Conservation (phyloP, 2,797 vertebrate genomes). For the Labeo calbasu region DNA sequence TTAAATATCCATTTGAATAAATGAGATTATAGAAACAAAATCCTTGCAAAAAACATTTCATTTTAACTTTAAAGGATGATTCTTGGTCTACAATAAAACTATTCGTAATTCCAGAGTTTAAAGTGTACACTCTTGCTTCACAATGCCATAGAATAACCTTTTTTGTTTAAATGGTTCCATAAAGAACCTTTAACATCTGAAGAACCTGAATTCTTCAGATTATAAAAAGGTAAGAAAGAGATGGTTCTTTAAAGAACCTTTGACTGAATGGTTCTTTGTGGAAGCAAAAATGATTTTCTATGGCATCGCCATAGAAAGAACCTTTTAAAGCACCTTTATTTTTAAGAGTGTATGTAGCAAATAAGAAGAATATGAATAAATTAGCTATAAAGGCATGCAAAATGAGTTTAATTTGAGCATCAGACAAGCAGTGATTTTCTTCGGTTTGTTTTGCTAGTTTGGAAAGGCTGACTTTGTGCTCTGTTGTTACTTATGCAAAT, state of each 20-base stretch:
- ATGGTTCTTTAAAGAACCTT: no score
- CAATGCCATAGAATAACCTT: no score
- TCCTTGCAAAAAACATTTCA: not conserved
- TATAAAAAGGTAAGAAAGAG: no score
- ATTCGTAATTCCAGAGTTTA: not conserved
- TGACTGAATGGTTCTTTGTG: no score
- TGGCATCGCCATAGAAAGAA: no score
- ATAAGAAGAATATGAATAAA: not conserved
- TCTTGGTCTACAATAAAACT: not conserved
- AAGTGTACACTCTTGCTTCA: not conserved
- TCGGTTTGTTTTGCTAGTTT: slow-evolving; percentile 2
- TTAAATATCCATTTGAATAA: not conserved
- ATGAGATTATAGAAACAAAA: not conserved
- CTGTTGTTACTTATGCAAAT: slow-evolving; percentile 22
- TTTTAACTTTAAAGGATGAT: not conserved
- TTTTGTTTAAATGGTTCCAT: no score
- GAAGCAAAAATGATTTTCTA: no score
- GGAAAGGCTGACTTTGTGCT: not conserved
- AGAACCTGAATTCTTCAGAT: no score
- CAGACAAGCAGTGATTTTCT: not conserved
- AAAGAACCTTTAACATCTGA: no score
- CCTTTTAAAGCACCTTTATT: no score
- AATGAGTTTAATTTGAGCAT: not conserved
- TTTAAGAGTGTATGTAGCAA: not conserved
- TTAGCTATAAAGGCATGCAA: not conserved